Evolutionary conservation across 2,113 vertebrate genomes (phyloP), one percentile per base, ranked within the genome.

Genomic region (Dipodomys stephensi): DNA sequence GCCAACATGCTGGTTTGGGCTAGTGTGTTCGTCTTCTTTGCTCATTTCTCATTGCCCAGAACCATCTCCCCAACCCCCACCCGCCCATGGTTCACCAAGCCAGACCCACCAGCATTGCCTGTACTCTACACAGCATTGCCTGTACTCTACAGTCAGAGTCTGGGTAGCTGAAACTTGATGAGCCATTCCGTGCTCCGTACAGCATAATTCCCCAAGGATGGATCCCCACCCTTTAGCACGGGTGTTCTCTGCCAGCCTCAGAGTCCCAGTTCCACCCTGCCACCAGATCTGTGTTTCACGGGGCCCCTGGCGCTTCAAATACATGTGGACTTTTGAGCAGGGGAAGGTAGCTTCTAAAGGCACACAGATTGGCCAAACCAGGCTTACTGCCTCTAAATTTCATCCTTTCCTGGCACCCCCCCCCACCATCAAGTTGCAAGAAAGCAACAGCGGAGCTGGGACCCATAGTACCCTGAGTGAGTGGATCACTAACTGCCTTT

Each of bases 101-200:
- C 83, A 49, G 77, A 32, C 10, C 4, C 2, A 4, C 53, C 13
- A 49, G 30, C 19, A 69, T 2, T 2, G 0, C 10, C 30, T 25
- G 64, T 0, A 3, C 46, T 22, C n/a, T n/a, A n/a, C n/a, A n/a
- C 13, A 49, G 30, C 19, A 69, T 2, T 2, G 0, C 10, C 30
- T 25, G 64, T 0, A 3, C 46, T 22, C 25, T 28, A 8, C 27
- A 81, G 74, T 62, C 46, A 25, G 30, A 60, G 44, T 32, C 44
- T 23, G 25, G 79, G 44, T 9, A 25, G 64, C 28, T 10, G 15
- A 64, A 79, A 84, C 7, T 10, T 23, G 74, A 49, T 27, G 7
- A 18, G 53, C 2, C 1, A 18, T 11, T 49, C 87, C 76, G 30
- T 9, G 44, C 7, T 60, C 72, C 71, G 94, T 28, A 20, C 60